Evolutionary conservation across 2,797 vertebrate genomes (phyloP).

Genomic region (Sparidentex hasta): DNA sequence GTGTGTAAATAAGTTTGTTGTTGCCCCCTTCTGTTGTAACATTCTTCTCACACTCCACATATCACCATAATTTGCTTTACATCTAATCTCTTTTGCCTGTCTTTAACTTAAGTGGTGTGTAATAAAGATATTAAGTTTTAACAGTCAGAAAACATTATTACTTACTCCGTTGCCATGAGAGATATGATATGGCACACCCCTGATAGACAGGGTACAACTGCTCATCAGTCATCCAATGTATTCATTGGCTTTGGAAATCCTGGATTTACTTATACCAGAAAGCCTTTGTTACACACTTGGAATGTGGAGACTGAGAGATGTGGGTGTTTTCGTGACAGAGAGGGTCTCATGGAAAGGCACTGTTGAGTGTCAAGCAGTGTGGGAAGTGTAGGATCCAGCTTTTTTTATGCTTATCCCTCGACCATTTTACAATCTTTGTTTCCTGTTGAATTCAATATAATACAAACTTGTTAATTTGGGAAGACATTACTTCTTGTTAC

Average conservation of each 20-base stretch:
- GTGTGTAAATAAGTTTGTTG: too few relatives aligned
- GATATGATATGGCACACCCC: too few relatives aligned
- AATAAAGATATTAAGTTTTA: too few relatives aligned
- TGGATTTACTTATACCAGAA: not conserved
- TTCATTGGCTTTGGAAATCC: not conserved
- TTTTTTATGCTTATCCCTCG: not conserved
- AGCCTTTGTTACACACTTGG: not conserved
- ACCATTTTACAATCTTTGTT: not conserved
- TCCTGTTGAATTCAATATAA: not conserved
- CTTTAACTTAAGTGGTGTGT: too few relatives aligned
- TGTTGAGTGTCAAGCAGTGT: not conserved
- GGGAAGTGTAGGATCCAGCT: not conserved
- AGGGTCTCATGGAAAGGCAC: not conserved
- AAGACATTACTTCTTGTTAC: not conserved
- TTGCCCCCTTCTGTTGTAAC: too few relatives aligned
- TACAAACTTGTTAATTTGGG: not conserved
- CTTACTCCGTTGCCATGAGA: too few relatives aligned
- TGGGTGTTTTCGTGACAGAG: not conserved
- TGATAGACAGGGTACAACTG: not conserved
- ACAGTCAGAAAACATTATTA: too few relatives aligned
- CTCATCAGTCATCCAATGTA: not conserved
- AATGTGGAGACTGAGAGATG: constrained; percentile 1
- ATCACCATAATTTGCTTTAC: too few relatives aligned
- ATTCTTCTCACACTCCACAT: too few relatives aligned
- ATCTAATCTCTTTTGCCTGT: too few relatives aligned